A percentile compares a stretch with the other conserved stretches of the same genome.
Evolutionary conservation across 2,888 invertebrate species (phyloP).

Genomic region (Enchytraeus crypticus): DNA sequence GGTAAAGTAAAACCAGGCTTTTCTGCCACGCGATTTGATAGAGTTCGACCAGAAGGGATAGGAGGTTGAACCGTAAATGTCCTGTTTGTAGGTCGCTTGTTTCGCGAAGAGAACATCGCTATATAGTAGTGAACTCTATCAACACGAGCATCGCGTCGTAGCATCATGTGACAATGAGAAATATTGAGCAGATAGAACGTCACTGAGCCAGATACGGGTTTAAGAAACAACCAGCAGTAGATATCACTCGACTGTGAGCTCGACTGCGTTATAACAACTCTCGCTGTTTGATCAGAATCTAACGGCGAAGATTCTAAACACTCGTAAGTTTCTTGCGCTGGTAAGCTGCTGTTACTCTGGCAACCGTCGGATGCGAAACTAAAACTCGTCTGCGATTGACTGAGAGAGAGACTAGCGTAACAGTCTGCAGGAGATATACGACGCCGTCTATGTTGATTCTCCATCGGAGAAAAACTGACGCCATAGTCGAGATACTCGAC

Average conservation of each 20-base stretch:
- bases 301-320: background rate
- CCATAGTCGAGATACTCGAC: background rate
- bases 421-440: background rate
- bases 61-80: no score
- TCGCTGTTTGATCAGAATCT: background rate
- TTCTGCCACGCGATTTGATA: no score
- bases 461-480: background rate
- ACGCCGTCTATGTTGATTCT: no score
- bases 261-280: background rate
- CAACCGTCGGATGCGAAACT: background rate
- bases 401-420: background rate
- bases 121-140: background rate
- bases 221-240: background rate
- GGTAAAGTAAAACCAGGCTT: no score
- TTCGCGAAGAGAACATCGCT: background rate
- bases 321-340: background rate
- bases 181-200: background rate
- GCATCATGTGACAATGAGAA: background rate
- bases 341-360: background rate
- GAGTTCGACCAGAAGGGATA: no score
- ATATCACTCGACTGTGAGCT: background rate
- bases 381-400: no score
- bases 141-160: background rate
- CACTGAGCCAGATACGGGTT: background rate
- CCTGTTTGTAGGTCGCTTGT: no score